phyloP scores from a whole-genome alignment of 2,797 vertebrate species.

The Platyrinchus mystaceus region DNA sequence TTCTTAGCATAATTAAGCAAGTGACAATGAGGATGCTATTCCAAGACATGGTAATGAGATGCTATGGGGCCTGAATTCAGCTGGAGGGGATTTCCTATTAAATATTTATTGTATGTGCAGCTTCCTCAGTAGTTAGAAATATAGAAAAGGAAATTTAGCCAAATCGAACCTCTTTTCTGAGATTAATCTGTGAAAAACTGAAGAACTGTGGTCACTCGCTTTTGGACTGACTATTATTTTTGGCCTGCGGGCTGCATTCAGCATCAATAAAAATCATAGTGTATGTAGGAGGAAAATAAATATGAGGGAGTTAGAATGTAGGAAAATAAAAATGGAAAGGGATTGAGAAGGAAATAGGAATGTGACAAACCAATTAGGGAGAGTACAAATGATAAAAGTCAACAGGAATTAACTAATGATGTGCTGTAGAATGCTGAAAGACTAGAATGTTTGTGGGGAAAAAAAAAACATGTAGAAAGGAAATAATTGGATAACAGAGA shows the following conservation, averaged over 20 bases:
- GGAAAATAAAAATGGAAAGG: constrained; percentile 11
- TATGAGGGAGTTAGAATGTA: not conserved
- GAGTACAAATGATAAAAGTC: constrained; percentile 28
- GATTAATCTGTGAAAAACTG: constrained; percentile 74
- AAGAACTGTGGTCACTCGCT: constrained; percentile 51
- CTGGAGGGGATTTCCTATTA: constrained; percentile 83
- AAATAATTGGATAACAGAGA: constrained; percentile 8
- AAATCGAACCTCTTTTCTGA: constrained; percentile 67
- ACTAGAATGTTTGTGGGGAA: not conserved
- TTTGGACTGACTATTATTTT: constrained; percentile 63
- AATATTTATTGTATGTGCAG: constrained; percentile 83
- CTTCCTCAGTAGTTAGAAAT: constrained; percentile 76
- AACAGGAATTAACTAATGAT: constrained; percentile 30
- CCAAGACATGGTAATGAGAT: constrained; percentile 83
- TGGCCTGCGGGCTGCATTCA: constrained; percentile 57
- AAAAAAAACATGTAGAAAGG: not conserved
- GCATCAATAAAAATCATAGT: constrained; percentile 58
- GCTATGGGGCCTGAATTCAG: constrained; percentile 77
- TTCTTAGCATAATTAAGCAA: constrained; percentile 86
- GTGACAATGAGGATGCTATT: constrained; percentile 83
- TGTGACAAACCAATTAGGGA: not conserved
- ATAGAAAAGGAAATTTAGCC: constrained; percentile 72
- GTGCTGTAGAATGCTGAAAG: not conserved
- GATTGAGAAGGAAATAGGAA: constrained; percentile 27
- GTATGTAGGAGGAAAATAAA: constrained; percentile 33